A percentile compares a stretch with the other conserved stretches of the same genome.
Evolutionary conservation across 2,113 vertebrate species (phyloP).

Genomic region (Anoura caudifer): DNA sequence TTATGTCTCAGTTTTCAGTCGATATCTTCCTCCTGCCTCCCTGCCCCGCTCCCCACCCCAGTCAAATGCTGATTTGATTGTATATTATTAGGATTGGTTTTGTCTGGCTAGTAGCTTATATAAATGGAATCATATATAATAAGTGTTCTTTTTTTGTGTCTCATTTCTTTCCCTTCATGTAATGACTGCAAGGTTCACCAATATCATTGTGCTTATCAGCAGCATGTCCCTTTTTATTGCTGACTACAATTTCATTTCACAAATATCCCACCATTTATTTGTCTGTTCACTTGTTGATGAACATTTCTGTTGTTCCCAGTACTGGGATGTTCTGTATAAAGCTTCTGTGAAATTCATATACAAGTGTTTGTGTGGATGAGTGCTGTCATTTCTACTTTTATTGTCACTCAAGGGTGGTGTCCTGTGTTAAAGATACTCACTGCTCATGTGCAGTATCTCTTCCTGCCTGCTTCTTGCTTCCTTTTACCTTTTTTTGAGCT

Average conservation of each 20-base stretch:
- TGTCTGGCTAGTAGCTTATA: not conserved
- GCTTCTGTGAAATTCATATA: not conserved
- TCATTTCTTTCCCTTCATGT: not conserved
- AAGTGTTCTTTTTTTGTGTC: not conserved
- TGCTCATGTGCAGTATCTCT: not conserved
- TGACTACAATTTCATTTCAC: not conserved
- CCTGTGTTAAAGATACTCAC: not conserved
- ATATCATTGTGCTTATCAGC: not conserved
- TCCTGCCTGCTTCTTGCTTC: not conserved
- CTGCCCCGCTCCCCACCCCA: not conserved
- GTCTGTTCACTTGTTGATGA: not conserved
- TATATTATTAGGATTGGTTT: not conserved
- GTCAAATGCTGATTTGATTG: not conserved
- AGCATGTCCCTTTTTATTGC: not conserved
- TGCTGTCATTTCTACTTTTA: not conserved
- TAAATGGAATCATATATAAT: not conserved
- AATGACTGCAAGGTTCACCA: not conserved
- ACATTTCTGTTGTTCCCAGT: not conserved
- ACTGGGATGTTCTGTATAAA: not conserved
- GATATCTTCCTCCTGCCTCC: not conserved
- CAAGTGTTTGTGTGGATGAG: not conserved
- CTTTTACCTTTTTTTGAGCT: not conserved
- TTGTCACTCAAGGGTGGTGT: not conserved
- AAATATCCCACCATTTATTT: not conserved
- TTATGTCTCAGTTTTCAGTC: not conserved